These are phyloP conservation scores for Diadophis punctatus DNA, from an alignment of 2,113 vertebrate genomes.

Conservation along the genomic window DNA sequence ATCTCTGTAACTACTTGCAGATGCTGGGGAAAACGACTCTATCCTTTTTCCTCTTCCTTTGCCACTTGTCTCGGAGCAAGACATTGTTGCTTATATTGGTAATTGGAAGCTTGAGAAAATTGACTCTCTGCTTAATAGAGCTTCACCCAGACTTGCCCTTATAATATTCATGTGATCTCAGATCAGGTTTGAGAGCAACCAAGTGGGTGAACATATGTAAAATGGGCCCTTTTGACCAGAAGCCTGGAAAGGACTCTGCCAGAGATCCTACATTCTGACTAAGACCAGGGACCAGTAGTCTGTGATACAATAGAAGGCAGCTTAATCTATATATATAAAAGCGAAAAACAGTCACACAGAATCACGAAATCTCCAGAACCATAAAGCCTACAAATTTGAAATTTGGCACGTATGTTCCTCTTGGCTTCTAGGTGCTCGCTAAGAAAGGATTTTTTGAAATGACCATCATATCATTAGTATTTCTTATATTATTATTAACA, in stretches of 20 bases:
- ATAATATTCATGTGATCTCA: too few relatives aligned
- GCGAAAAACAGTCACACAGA: too few relatives aligned
- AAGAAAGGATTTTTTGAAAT: too few relatives aligned
- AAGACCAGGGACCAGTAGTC: too few relatives aligned
- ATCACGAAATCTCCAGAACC: too few relatives aligned
- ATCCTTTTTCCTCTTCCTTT: background rate
- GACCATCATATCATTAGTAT: too few relatives aligned
- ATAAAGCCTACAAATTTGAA: too few relatives aligned
- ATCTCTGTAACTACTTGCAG: background rate
- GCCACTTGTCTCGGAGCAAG: background rate
- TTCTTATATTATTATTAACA: too few relatives aligned
- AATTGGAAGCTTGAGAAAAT: background rate
- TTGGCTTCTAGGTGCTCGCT: too few relatives aligned
- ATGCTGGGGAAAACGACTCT: background rate
- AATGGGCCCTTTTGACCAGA: background rate
- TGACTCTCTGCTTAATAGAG: too few relatives aligned
- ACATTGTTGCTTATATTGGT: background rate
- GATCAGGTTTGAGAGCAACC: background rate
- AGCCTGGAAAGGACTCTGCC: background rate
- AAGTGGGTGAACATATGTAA: background rate
- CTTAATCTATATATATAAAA: background rate
- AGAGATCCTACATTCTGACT: background rate
- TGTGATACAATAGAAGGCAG: background rate
- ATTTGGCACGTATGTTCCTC: too few relatives aligned
- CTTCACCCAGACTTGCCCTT: background rate